Evolutionary conservation across 2,888 invertebrate species (phyloP), one percentile per base, ranked within the genome.

Genomic region (Apotomis turbidana): DNA sequence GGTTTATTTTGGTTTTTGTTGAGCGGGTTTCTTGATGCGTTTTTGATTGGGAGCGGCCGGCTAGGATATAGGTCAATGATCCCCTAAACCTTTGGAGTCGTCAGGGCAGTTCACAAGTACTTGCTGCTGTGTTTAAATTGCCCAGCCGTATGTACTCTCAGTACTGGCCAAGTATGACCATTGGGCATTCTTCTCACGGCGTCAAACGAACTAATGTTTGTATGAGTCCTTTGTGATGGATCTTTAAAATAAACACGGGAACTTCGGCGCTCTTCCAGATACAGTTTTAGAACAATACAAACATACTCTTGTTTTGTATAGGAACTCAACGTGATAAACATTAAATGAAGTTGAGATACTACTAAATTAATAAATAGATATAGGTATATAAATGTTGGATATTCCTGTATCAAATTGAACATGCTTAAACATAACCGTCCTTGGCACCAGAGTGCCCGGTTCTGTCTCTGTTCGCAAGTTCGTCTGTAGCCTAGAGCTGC

Each of bases 1-100:
- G 89, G 92, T 87, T 89, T 91, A 89, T 74, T 88, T 87, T 91
- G 78, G 85, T 83, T 82, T 80, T 81, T 74, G 79, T 81, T 79
- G 76, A 78, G 77, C 77, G 74, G 73, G 84, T 87, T 81, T 79
- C 84, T 90, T 91, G 80, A 73, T 81, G 80, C 90, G 86, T 90
- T 89, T 82, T 88, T 83, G 77, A 78, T 76, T 82, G 84, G 78
- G 82, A 79, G 81, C 79, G 80, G 78, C 80, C 83, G 85, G 83
- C 92, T 92, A 93, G 93, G 93, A 93, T 93, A 92, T 93, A 91
- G 93, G 93, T 93, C 93, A 90, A 90, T 93, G 93, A 90, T 93
- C 93, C 93, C 93, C 93, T 91, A 93, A 93, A 93, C 90, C 89
- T 90, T 91, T 80, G 84, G 88, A 91, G 90, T 82, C 89, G 91